These are phyloP conservation scores for Syrmaticus mikado DNA, from an alignment of 2,113 vertebrate genomes.

Conservation along the genomic window DNA sequence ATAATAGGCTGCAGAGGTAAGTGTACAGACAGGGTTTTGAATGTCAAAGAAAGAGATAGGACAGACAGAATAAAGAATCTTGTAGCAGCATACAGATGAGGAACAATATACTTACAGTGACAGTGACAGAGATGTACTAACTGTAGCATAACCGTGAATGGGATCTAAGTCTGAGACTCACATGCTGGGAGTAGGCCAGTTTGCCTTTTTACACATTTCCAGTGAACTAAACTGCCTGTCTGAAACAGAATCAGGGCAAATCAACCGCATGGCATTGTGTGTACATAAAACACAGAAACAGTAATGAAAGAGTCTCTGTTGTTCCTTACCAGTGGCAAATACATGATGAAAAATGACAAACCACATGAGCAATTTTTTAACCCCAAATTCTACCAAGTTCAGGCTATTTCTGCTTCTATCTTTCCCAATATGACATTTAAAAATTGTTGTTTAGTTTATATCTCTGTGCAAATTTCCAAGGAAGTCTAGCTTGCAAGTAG, in stretches of 20 bases:
- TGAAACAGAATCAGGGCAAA: not conserved
- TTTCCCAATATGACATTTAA: not conserved
- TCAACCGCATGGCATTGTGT: not conserved
- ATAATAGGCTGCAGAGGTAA: no score
- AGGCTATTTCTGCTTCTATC: not conserved
- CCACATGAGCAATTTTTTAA: not conserved
- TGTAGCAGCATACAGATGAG: not conserved
- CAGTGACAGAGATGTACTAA: not conserved
- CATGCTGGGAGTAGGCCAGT: not conserved
- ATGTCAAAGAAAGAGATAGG: not conserved
- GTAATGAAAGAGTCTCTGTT: not conserved
- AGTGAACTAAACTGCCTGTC: not conserved
- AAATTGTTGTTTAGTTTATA: not conserved
- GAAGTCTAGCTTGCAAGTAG: not conserved
- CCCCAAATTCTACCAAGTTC: not conserved
- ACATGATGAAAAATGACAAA: constrained; percentile 32
- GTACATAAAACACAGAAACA: not conserved
- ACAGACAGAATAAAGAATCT: not conserved
- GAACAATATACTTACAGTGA: not conserved
- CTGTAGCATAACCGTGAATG: not conserved
- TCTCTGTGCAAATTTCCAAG: not conserved
- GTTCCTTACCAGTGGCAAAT: not conserved
- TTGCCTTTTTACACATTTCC: not conserved
- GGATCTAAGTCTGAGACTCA: not conserved
- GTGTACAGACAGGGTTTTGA: no score